A percentile compares a stretch with the other conserved stretches of the same genome.
These are phyloP conservation scores for Taphrorychus bicolor DNA, from an alignment of 2,888 invertebrate species.

Conservation along the genomic window DNA sequence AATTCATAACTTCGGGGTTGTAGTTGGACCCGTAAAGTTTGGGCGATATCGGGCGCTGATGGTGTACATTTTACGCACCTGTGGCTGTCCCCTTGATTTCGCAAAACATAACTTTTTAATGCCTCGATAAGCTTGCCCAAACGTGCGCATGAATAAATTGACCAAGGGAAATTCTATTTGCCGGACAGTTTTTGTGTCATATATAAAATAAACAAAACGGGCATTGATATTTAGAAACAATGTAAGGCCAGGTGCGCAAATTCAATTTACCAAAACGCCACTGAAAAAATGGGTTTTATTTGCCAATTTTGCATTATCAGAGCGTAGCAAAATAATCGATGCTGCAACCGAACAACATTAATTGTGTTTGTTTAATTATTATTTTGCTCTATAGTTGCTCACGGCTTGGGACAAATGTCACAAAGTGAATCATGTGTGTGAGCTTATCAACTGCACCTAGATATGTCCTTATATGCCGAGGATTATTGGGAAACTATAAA, in stretches of 20 bases:
- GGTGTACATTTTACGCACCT: constrained; percentile 25
- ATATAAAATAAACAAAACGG: not conserved
- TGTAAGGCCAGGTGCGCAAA: too few species aligned
- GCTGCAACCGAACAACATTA: not conserved
- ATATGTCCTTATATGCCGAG: not conserved
- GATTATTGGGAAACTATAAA: not conserved
- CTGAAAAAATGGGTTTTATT: constrained; percentile 10
- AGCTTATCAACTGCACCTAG: not conserved
- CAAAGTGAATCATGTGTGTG: not conserved
- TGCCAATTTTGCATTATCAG: constrained; percentile 22
- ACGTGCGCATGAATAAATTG: not conserved
- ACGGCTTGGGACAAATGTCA: not conserved
- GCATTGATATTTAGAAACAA: constrained; percentile 1
- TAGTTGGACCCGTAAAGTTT: constrained; percentile 17
- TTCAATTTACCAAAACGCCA: not conserved
- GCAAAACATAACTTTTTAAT: not conserved
- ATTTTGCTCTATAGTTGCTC: too few species aligned
- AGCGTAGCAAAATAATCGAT: constrained; percentile 19
- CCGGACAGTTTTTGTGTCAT: not conserved
- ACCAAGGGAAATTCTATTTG: not conserved
- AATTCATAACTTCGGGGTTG: constrained; percentile 12
- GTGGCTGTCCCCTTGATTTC: constrained; percentile 2
- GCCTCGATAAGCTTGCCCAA: not conserved
- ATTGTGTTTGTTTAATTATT: not conserved
- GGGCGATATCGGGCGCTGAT: constrained; percentile 19